A percentile compares a stretch with the other conserved stretches of the same genome.
phyloP scores from a whole-genome alignment of 1,140 invertebrate species.

The Drosophila truncata region DNA sequence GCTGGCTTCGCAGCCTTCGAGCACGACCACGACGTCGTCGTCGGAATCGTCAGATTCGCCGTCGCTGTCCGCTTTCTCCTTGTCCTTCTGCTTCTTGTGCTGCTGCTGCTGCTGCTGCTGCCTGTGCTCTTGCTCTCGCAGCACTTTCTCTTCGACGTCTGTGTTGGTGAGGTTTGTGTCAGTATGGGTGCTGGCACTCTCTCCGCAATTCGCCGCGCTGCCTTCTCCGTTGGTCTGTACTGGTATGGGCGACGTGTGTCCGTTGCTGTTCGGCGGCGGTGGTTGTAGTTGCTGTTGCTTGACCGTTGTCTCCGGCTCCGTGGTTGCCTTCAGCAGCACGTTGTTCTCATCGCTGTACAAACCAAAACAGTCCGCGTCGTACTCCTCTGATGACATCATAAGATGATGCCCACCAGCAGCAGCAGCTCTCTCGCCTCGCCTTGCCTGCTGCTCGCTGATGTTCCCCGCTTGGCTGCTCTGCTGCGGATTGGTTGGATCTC shows the following conservation, averaged over 20 bases:
- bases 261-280: constrained; percentile 64
- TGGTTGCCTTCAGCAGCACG: constrained; percentile 91
- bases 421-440: constrained; percentile 46
- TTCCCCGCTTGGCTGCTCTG: constrained; percentile 22
- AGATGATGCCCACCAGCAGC: constrained; percentile 87
- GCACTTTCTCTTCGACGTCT: constrained; percentile 23
- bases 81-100: constrained; percentile 52
- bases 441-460: constrained; percentile 20
- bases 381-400: constrained; percentile 98
- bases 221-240: constrained; percentile 56
- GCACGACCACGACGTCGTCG: constrained; percentile 78
- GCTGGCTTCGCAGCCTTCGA: constrained; percentile 67
- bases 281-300: constrained; percentile 39
- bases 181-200: constrained; percentile 34
- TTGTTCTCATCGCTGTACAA: constrained; percentile 92
- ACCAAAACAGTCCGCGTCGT: constrained; percentile 93
- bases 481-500: constrained; percentile 39
- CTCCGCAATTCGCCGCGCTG: constrained; percentile 71
- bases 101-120: constrained; percentile 18
- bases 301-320: constrained; percentile 44
- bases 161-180: constrained; percentile 7
- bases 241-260: constrained; percentile 49
- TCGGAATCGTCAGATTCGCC: constrained; percentile 67
- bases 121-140: constrained; percentile 24
- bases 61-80: constrained; percentile 46